Evolutionary conservation across 1,140 invertebrate species (phyloP).

Genomic region (Eriocheir sinensis): DNA sequence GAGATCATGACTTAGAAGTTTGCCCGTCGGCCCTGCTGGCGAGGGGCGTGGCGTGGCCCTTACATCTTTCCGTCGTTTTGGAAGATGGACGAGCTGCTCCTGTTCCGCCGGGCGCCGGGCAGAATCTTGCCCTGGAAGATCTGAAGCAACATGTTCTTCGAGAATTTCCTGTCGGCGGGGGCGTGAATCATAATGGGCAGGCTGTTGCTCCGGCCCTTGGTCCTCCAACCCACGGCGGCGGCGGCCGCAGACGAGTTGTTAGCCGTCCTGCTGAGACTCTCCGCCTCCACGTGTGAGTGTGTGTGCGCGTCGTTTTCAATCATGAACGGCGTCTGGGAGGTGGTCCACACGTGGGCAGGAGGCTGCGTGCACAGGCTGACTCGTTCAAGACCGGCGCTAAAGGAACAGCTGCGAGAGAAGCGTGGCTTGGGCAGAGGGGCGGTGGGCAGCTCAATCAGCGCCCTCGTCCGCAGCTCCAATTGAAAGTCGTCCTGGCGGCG

Average conservation of each 20-base stretch:
- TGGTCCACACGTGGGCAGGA: neutral
- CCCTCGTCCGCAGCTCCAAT: neutral
- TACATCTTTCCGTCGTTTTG: neutral
- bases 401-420: neutral
- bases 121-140: constrained; percentile 43
- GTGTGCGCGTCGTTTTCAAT: neutral
- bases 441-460: neutral
- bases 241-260: neutral
- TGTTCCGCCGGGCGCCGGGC: constrained; percentile 1
- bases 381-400: neutral
- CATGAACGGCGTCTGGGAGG: neutral
- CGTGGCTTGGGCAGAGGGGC: neutral
- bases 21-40: neutral
- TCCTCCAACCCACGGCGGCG: neutral
- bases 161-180: neutral
- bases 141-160: constrained; percentile 50
- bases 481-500: neutral
- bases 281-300: neutral
- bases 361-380: neutral
- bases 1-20: neutral
- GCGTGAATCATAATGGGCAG: constrained; percentile 48
- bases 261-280: neutral
- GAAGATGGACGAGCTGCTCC: constrained; percentile 55
- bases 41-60: neutral
- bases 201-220: constrained; percentile 62